Percentiles rank a stretch among this genome's conserved stretches.
These are phyloP conservation scores for Marisa cornuarietis DNA, from an alignment of 1,140 invertebrate species.

Conservation along the genomic window DNA sequence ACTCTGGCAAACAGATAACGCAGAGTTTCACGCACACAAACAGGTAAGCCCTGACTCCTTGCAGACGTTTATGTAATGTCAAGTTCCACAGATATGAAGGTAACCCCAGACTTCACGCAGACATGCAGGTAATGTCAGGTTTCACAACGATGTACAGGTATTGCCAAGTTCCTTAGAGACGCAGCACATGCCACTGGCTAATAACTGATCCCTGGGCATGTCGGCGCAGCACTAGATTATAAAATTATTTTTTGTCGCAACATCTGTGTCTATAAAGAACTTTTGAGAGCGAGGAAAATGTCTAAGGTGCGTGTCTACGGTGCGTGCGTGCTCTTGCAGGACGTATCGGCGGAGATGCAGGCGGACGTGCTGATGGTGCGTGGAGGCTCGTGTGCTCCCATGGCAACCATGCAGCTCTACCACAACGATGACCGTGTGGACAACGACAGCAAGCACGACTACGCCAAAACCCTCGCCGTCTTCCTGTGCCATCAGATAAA, in stretches of 20 bases:
- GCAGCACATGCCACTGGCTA: too few species aligned
- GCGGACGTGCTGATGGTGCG: conserved; percentile 27
- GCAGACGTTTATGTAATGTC: background rate
- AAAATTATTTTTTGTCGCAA: too few species aligned
- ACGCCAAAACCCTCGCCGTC: conserved; percentile 27
- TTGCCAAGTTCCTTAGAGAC: too few species aligned
- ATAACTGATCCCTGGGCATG: too few species aligned
- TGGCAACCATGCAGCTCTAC: conserved; percentile 30
- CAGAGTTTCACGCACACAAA: background rate
- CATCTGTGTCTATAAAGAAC: too few species aligned
- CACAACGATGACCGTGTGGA: conserved; percentile 31
- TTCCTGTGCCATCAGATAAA: conserved; percentile 25
- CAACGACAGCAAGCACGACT: conserved; percentile 25
- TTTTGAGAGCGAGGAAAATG: too few species aligned
- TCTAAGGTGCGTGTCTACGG: too few species aligned
- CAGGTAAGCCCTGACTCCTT: background rate
- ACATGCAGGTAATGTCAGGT: too few species aligned
- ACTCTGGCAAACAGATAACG: background rate
- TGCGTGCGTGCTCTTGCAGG: background rate
- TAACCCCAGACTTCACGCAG: too few species aligned
- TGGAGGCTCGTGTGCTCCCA: conserved; percentile 21
- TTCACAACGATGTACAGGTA: too few species aligned
- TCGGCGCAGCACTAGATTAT: too few species aligned
- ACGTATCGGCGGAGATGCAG: conserved; percentile 27
- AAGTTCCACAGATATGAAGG: background rate